Base-by-base conservation (phyloP, 2,888 invertebrate genomes). In the Drosophila yooni region DNA sequence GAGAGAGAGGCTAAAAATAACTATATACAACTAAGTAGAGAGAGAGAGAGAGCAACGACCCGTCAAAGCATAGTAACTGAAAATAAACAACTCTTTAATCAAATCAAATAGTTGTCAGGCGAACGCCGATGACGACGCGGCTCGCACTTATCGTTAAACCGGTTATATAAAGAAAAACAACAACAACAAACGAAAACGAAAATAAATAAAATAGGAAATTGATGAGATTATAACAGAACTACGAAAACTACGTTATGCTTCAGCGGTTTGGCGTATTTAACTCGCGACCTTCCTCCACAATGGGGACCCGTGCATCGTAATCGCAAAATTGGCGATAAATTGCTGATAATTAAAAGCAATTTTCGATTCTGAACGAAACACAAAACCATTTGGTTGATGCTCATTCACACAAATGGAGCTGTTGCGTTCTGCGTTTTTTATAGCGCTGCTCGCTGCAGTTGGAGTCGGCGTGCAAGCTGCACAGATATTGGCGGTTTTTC, bases 401-500 rank as follows among this genome's bases (percentile, higher is more conserved):
- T 31, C 27, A 21, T 18, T 31, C n/a, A 7, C 1, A 48, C 18
- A 29, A 36, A 79, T 88, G 77, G 40, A 74, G 13, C 34, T 69
- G 31, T 13, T 64, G n/a, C 11, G 31, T 13, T 56, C 61, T 10
- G 54, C 18, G 3, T 1, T 63, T 8, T 10, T 62, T 11, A 10
- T 60, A 13, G 11, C 25, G 29, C 48, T 81, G 38, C 40, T 71
- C 11, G 13, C 31, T 1, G 21, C 57, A 43, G 13, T 63, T 38
- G 51, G 38, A 5, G n/a, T 56, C n/a, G 48, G 50, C 18, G 81
- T 60, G 25, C 65, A 84, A 53, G 25, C 76, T 62, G 79, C 81
- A 1, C 80, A 78, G 25, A 84, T 90, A 6, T 67, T 90, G 52
- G 91, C 89, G 0, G 69, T 90, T 6, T 91, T 91, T 74, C 84